Evolutionary conservation across 2,113 vertebrate genomes (phyloP).

Genomic region (Sclerurus mexicanus): DNA sequence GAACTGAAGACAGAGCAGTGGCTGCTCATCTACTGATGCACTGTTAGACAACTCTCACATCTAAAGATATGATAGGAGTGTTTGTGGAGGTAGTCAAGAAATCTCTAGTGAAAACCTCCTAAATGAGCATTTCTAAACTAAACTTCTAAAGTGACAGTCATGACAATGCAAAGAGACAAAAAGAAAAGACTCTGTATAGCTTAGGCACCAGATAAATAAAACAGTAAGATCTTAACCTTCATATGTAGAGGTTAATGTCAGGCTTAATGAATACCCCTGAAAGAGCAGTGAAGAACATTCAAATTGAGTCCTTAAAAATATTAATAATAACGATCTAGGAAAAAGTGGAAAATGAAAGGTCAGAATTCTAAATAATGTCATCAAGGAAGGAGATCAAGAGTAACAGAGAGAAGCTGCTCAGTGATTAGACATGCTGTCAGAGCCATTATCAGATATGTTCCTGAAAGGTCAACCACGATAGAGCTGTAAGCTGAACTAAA

Average conservation of each 20-base stretch:
- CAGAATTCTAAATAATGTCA: conserved; percentile 1
- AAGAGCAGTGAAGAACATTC: neutral
- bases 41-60: neutral
- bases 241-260: neutral
- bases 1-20: neutral
- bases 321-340: neutral
- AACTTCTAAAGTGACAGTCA: neutral
- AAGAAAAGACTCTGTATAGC: neutral
- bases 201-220: neutral
- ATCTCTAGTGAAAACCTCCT: neutral
- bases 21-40: neutral
- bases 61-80: neutral
- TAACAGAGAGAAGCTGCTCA: neutral
- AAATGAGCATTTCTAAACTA: neutral
- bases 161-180: neutral
- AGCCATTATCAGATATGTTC: neutral
- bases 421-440: neutral
- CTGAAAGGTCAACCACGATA: conserved; percentile 3
- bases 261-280: neutral
- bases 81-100: neutral
- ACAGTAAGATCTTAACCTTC: neutral
- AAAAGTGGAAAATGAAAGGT: neutral
- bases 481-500: neutral
- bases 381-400: neutral
- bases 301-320: neutral